phyloP scores from a whole-genome alignment of 2,113 vertebrate genomes.

The Microtus richardsoni region DNA sequence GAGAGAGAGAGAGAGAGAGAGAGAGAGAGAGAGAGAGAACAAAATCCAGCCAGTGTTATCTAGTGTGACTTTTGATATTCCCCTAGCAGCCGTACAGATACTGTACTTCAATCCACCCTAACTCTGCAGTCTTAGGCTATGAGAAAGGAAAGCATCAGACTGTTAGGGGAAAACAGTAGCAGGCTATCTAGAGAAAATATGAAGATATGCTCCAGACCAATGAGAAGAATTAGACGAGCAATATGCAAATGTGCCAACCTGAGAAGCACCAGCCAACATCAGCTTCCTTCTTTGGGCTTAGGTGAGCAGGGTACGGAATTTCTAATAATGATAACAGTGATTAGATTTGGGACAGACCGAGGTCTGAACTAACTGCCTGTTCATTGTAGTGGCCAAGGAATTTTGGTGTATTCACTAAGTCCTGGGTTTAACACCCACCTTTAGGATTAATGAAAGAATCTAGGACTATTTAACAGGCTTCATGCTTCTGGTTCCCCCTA shows the following conservation, averaged over 20 bases:
- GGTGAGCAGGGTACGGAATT: constrained; percentile 35
- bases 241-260: constrained; percentile 8
- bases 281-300: constrained; percentile 59
- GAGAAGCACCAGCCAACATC: constrained; percentile 45
- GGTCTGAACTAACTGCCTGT: constrained; percentile 56
- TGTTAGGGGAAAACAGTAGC: background rate
- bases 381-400: constrained; percentile 71
- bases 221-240: constrained; percentile 63
- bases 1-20: too few species aligned
- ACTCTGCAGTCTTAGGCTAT: constrained; percentile 53
- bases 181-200: constrained; percentile 59
- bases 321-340: constrained; percentile 21
- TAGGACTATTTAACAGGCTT: background rate
- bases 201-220: constrained; percentile 48
- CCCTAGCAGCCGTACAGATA: background rate
- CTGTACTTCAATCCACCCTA: constrained; percentile 13
- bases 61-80: constrained; percentile 7
- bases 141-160: constrained; percentile 29
- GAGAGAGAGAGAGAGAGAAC: background rate
- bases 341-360: background rate
- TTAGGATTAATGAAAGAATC: constrained; percentile 47
- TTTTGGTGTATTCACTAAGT: background rate
- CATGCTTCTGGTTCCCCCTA: background rate
- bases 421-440: constrained; percentile 46
- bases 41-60: background rate